Evolutionary conservation across 2,797 vertebrate genomes (phyloP), one percentile per base, ranked within the genome.

Genomic region (Tadarida brasiliensis): DNA sequence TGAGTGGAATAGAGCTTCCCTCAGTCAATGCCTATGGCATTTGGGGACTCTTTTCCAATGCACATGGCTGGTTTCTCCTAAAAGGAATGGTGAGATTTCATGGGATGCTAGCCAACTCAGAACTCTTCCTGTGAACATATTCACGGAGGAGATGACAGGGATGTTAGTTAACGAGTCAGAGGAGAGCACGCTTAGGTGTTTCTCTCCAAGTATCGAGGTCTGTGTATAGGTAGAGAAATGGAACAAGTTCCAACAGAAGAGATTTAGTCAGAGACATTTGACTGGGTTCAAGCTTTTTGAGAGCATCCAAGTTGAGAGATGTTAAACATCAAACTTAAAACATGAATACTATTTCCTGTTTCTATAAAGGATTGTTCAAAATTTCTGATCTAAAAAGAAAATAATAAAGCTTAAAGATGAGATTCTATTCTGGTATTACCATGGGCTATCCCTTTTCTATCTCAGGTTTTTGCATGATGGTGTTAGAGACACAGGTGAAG

Each of bases 321-420:
- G 19, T 54, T 61, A 93, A 57, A 56, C 16, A 30, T 51, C 19
- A 39, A 59, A 67, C 47, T 91, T 17, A 14, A 92, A 76, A 44
- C 15, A 74, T n/a, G 49, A 44, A 20, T 71, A 11, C 14, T 54
- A 11, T 67, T 54, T 59, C 3, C 83, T 54, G 81, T 39, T 54
- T 65, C 47, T 33, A 49, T 44, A 51, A 68, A 10, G 33, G 39
- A 28, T 81, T 85, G 61, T 10, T 56, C 49, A 17, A 33, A 78
- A 88, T 33, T 57, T 16, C 30, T 26, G 65, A 71, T 77, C 61
- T 76, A 44, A 63, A 70, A 86, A 77, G 88, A 81, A 35, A 47
- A 26, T 30, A 59, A 61, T 47, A 96, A 94, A 96, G 91, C 82
- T 95, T 97, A 98, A 97, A 97, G 90, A 96, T 97, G 96, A 97